phyloP scores from a whole-genome alignment of 2,113 vertebrate genomes.

The Sciurus niger region DNA sequence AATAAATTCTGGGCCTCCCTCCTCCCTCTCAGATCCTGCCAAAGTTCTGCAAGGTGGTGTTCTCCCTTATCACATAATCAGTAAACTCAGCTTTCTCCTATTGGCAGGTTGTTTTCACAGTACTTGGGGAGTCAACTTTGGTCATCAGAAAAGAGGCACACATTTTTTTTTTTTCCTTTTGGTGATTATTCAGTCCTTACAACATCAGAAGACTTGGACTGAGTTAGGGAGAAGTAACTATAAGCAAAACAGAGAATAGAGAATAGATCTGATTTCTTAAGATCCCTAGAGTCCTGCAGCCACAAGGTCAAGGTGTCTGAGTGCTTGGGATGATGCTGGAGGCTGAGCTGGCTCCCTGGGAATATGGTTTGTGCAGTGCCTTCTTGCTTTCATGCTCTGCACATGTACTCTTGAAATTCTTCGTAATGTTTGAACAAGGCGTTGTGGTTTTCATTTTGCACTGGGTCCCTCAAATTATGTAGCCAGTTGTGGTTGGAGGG shows the following conservation, averaged over 20 bases:
- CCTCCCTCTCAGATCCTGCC: not conserved
- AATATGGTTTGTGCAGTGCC: fast-evolving
- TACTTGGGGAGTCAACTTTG: not conserved
- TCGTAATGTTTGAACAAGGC: not conserved
- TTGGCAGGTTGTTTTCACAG: not conserved
- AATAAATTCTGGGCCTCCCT: not conserved
- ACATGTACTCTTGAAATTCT: not conserved
- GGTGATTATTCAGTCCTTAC: not conserved
- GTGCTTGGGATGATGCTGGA: too few species aligned
- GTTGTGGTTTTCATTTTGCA: not conserved
- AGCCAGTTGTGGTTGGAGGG: not conserved
- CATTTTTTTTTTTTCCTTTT: not conserved
- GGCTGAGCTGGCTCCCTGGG: not conserved
- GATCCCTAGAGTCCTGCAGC: not conserved
- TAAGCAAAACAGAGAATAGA: not conserved
- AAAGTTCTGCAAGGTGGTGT: not conserved
- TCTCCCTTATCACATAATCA: not conserved
- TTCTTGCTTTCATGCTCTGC: not conserved
- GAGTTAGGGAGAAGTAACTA: not conserved
- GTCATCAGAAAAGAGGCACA: not conserved
- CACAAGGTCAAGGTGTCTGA: not conserved
- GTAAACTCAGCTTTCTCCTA: not conserved
- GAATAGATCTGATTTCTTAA: not conserved
- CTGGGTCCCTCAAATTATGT: not conserved
- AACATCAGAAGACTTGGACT: not conserved